Evolutionary conservation across 2,797 vertebrate genomes (phyloP), one percentile per base, ranked within the genome.

Genomic region (Florisuga fusca): DNA sequence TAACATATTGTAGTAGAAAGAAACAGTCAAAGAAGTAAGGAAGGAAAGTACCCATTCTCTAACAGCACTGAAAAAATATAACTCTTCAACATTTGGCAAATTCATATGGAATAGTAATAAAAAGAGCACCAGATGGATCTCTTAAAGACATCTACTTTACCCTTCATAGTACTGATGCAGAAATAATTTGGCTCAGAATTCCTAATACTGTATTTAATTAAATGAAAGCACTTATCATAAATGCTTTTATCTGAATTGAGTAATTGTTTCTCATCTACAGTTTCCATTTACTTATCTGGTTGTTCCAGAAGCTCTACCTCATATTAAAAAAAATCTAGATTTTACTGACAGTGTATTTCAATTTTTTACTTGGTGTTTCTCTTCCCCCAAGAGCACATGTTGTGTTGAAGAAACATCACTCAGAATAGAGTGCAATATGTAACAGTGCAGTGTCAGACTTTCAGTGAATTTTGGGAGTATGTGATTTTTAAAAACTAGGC

Each of bases 161-260:
- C 63, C 34, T 48, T 91, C 12, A n/a, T 18, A 50, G 8, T 29
- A 67, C 22, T 59, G 50, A 74, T 8, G 15, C 6, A 84, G 80
- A 86, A 92, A 89, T 53, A 91, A 92, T 85, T 89, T 89, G 64
- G 16, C 61, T 87, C 36, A 68, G 34, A 80, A 80, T 75, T 77
- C 21, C 23, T 89, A 55, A 57, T 31, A 13, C 6, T 78, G 22
- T 75, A 68, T 81, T 89, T 86, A 80, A 43, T 54, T 81, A 91
- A 87, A 83, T 68, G n/a, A 84, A 84, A 77, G 6, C 19, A 63
- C 29, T 74, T 92, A 41, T 78, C 33, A 89, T 43, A 81, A 91
- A 81, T 55, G 58, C 31, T 78, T 89, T 91, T 50, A 54, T 88
- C 26, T 54, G 31, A 38, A 59, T 69, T 20, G 18, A 3, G 4